phyloP scores from a whole-genome alignment of 2,797 vertebrate species.

The Trichosurus vulpecula region DNA sequence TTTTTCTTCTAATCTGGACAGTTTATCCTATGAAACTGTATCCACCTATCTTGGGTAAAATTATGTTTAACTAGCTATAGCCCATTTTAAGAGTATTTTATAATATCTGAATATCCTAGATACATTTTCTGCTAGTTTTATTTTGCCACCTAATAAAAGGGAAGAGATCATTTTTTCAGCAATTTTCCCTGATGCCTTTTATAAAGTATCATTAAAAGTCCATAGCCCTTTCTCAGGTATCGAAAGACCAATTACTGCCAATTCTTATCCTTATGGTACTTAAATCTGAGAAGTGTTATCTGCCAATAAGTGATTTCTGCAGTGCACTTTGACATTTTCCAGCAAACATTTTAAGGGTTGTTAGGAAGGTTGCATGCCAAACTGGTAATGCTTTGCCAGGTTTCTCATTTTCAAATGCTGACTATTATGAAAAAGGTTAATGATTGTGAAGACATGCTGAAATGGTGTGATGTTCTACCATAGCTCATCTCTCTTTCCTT shows the following conservation, averaged over 20 bases:
- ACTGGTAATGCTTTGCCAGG: background rate
- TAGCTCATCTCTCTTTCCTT: conserved; percentile 60
- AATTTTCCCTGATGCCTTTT: conserved; percentile 23
- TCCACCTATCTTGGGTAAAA: background rate
- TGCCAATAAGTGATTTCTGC: conserved; percentile 44
- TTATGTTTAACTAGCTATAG: background rate
- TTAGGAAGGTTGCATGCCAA: conserved; percentile 40
- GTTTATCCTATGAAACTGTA: background rate
- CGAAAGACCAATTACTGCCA: conserved; percentile 33
- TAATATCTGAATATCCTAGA: background rate
- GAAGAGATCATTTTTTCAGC: background rate
- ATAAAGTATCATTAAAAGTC: conserved; percentile 37
- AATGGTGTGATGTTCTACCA: conserved; percentile 32
- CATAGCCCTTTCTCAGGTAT: background rate
- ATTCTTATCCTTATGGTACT: conserved; percentile 41
- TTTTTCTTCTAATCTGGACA: background rate
- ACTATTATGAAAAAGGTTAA: conserved; percentile 70
- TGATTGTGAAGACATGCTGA: conserved; percentile 60
- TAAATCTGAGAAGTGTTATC: conserved; percentile 51
- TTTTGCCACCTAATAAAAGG: background rate
- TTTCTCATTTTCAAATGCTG: conserved; percentile 64
- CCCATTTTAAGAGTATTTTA: background rate
- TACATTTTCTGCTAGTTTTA: conserved; percentile 8
- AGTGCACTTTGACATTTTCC: background rate
- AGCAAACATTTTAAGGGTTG: conserved; percentile 35